These are phyloP conservation scores for Speoplatyrhinus poulsoni DNA, from an alignment of 2,113 vertebrate genomes.

Conservation along the genomic window DNA sequence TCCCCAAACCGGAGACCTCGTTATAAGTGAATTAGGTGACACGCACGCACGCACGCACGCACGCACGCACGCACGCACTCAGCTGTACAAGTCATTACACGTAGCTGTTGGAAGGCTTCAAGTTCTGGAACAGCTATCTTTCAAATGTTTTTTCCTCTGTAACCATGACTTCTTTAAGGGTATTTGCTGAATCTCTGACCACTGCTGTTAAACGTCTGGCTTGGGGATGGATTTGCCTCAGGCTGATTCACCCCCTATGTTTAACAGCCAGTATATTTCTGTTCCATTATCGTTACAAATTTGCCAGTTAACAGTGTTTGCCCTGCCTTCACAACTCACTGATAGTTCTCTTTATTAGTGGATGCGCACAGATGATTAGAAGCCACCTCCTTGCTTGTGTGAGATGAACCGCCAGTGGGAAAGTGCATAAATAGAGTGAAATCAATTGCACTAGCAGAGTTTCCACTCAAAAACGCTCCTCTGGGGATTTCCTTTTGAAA, in stretches of 20 bases:
- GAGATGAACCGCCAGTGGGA: constrained; percentile 71
- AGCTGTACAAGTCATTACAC: constrained; percentile 32
- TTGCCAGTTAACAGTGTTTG: constrained; percentile 73
- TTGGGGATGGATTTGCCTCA: constrained; percentile 44
- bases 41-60: constrained; percentile 1
- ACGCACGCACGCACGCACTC: not conserved
- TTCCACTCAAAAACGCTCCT: constrained; percentile 80
- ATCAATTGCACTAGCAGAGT: constrained; percentile 79
- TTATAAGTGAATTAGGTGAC: constrained; percentile 45
- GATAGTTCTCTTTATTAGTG: constrained; percentile 77
- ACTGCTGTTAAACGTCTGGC: constrained; percentile 21
- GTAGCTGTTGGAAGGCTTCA: constrained; percentile 31
- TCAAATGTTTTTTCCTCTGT: constrained; percentile 21
- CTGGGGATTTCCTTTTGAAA: constrained; percentile 79
- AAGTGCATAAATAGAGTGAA: constrained; percentile 79
- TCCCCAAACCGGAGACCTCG: constrained; percentile 56
- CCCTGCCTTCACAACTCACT: constrained; percentile 67
- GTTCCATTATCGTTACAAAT: constrained; percentile 75
- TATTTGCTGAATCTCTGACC: constrained; percentile 16
- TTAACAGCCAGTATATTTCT: constrained; percentile 60
- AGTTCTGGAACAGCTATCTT: constrained; percentile 14
- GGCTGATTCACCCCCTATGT: constrained; percentile 58
- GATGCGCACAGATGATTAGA: constrained; percentile 76
- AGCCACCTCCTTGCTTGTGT: constrained; percentile 65
- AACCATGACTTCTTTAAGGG: constrained; percentile 8